Percentiles rank a stretch among this genome's conserved stretches.
These are phyloP conservation scores for Caenorhabditis parvicauda DNA, from an alignment of 2,888 invertebrate species.

Conservation along the genomic window DNA sequence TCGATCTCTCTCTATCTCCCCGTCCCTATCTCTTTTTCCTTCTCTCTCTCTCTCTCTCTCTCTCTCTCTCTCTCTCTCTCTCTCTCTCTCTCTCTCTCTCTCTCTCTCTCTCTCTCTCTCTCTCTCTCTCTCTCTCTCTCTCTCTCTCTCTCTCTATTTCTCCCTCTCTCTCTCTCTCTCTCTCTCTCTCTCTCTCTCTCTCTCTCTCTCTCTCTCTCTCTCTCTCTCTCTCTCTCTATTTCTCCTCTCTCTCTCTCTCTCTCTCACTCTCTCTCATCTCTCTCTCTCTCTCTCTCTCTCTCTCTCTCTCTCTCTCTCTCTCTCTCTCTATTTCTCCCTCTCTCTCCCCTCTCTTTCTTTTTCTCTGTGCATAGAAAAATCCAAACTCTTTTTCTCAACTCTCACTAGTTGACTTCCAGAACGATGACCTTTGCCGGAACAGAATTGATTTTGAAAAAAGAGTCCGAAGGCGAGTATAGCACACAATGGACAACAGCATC, in stretches of 20 bases:
- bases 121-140: slow-evolving; percentile 9
- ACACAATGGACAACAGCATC: too few species aligned
- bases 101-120: slow-evolving; percentile 10
- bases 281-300: slow-evolving; percentile 12
- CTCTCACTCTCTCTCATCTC: slow-evolving; percentile 1
- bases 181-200: neutral
- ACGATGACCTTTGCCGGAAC: too few species aligned
- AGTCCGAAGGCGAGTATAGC: too few species aligned
- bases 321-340: too few species aligned
- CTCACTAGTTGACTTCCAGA: too few species aligned
- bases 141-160: neutral
- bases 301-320: slow-evolving; percentile 16
- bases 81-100: neutral
- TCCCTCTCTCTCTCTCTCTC: neutral
- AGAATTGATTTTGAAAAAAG: too few species aligned
- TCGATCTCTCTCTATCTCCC: neutral
- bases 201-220: slow-evolving; percentile 5
- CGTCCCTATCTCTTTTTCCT: neutral
- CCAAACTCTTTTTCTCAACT: neutral
- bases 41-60: slow-evolving; percentile 5
- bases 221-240: neutral
- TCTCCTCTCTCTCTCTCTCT: slow-evolving; percentile 7
- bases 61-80: slow-evolving; percentile 2
- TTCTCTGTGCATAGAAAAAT: neutral
- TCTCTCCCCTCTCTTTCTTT: neutral